Base-by-base conservation (phyloP, 2,797 vertebrate genomes). In the Neomorphus geoffroyi region DNA sequence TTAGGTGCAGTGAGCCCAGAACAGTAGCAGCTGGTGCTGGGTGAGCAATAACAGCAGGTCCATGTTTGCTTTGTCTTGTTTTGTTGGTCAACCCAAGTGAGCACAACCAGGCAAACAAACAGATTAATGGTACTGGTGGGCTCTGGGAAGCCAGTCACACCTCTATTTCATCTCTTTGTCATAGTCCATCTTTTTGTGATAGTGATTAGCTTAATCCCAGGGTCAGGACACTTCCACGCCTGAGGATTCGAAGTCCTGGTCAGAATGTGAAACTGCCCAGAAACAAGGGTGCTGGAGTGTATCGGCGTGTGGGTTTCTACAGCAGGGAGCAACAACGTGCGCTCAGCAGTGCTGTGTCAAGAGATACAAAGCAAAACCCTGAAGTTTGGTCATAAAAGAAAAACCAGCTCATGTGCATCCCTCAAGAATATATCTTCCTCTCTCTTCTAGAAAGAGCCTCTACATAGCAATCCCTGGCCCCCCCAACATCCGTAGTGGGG, bases 121-220 rank as follows among this genome's bases (percentile, higher is more conserved):
- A 89, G 60, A 80, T 85, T 90, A 82, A 69, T 73, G 80, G 32
- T 86, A 37, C 62, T 30, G 84, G 54, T 90, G 87, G 65, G 37
- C 66, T 88, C 82, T 30, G 64, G 79, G 65, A 78, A 88, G 72
- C 32, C 4, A 4, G 41, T 46, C 32, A 11, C 1, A 0, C 80
- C 69, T 95, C 21, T 89, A 86, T 91, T 94, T 94, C 65, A 58
- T 64, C 26, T 93, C 91, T 66, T 80, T 3, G 0, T 58, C 37
- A 48, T 64, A 51, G 80, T 39, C 62, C 43, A 54, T n/a, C n/a
- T n/a, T n/a, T n/a, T n/a, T n/a, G n/a, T n/a, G n/a, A n/a, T n/a
- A n/a, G n/a, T n/a, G n/a, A n/a, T n/a, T n/a, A n/a, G 32, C 23
- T 93, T 93, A 75, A 95, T 90, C 90, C 77, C 67, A 73, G 67